phyloP scores from a whole-genome alignment of 1,140 invertebrate species.

The Coenobita brevimanus region DNA sequence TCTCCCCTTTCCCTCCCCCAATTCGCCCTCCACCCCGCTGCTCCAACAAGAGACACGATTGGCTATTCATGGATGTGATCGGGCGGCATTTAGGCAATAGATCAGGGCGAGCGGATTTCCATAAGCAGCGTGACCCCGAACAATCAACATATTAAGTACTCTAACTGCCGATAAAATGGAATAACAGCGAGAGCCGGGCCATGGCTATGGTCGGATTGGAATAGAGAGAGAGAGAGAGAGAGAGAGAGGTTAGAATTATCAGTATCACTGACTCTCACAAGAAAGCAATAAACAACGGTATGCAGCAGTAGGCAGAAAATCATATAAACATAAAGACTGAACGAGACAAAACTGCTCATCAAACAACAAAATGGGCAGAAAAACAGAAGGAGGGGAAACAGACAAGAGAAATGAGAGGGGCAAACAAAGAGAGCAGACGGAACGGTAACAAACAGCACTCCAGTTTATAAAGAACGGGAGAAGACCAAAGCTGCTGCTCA shows the following conservation, averaged over 20 bases:
- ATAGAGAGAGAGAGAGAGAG: background rate
- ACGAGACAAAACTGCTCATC: no score
- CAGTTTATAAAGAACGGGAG: no score
- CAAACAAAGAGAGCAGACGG: no score
- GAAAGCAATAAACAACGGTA: no score
- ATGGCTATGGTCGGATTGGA: background rate
- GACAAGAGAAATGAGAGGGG: no score
- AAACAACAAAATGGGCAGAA: no score
- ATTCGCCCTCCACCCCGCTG: background rate
- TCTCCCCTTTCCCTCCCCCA: background rate
- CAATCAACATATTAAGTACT: constrained; percentile 57
- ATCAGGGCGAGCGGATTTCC: constrained; percentile 32
- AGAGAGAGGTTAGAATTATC: background rate
- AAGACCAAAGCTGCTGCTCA: no score
- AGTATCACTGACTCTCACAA: no score
- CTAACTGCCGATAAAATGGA: constrained; percentile 55
- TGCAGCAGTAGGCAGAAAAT: no score
- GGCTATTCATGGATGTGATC: constrained; percentile 49
- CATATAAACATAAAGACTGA: no score
- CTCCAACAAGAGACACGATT: constrained; percentile 18
- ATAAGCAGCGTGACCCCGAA: constrained; percentile 49
- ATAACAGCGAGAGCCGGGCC: constrained; percentile 24
- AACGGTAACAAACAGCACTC: no score
- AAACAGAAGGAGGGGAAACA: no score
- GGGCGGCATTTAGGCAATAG: constrained; percentile 37